These are phyloP conservation scores for Gavia stellata DNA, from an alignment of 2,113 vertebrate species.

Conservation along the genomic window DNA sequence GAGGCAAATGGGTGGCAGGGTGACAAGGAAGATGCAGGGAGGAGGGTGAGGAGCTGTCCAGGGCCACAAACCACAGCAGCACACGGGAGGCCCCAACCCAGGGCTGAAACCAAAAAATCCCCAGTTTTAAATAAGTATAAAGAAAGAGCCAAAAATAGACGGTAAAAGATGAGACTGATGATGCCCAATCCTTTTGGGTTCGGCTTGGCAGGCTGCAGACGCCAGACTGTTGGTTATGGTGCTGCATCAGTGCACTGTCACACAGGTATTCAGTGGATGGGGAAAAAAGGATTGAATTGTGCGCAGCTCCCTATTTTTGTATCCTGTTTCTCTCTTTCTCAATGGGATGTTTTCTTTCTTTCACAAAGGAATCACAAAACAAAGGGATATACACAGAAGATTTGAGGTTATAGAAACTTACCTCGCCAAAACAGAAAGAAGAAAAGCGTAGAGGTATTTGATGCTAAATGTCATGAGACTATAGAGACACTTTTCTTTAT, in stretches of 20 bases:
- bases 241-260: background rate
- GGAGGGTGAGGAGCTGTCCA: background rate
- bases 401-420: background rate
- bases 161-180: background rate
- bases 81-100: background rate
- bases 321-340: background rate
- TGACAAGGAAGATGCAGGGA: background rate
- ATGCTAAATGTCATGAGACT: conserved; percentile 4
- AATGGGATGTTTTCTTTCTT: conserved; percentile 1
- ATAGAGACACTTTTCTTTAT: background rate
- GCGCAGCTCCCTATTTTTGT: background rate
- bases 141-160: background rate
- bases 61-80: background rate
- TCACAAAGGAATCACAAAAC: conserved; percentile 12
- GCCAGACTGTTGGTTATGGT: background rate
- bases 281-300: background rate
- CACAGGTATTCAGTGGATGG: background rate
- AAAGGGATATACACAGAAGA: conserved; percentile 13
- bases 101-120: background rate
- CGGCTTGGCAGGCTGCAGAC: background rate
- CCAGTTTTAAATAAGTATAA: background rate
- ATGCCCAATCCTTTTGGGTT: background rate
- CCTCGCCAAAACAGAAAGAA: conserved; percentile 7
- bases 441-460: background rate
- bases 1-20: background rate